Percentiles rank a stretch among this genome's conserved stretches.
These are phyloP conservation scores for Echinops telfairi DNA, from an alignment of 2,113 vertebrate species.

Conservation along the genomic window DNA sequence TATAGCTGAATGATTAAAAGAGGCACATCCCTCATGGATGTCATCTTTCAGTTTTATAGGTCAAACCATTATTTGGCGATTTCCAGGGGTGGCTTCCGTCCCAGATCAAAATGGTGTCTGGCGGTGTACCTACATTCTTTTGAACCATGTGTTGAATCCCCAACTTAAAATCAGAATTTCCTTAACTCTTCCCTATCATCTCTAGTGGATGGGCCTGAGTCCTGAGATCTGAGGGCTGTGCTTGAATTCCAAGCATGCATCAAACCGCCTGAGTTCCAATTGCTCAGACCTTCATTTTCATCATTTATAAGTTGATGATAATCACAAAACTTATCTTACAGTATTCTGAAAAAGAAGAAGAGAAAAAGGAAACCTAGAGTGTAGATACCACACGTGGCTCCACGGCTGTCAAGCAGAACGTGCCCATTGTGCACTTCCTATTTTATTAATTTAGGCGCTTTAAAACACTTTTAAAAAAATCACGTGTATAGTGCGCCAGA, in stretches of 20 bases:
- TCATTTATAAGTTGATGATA: not conserved
- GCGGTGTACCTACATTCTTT: not conserved
- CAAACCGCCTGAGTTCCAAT: not conserved
- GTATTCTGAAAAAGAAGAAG: not conserved
- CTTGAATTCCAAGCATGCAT: not conserved
- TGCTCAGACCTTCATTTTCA: not conserved
- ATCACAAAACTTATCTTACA: not conserved
- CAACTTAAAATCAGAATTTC: not conserved
- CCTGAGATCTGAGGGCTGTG: not conserved
- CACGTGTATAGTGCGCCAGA: not conserved
- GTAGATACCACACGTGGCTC: not conserved
- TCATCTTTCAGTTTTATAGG: not conserved
- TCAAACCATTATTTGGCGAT: not conserved
- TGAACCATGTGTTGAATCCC: not conserved
- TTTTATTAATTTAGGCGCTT: not conserved
- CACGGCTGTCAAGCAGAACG: not conserved
- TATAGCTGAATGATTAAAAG: not conserved
- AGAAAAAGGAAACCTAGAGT: not conserved
- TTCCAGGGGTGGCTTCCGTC: not conserved
- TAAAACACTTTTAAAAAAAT: not conserved
- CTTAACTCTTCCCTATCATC: not conserved
- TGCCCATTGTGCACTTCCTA: not conserved
- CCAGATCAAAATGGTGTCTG: not conserved
- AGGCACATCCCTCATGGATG: not conserved
- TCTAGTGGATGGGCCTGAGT: not conserved